Percentiles rank a stretch among this genome's conserved stretches.
phyloP scores from a whole-genome alignment of 2,888 invertebrate genomes.

The Xestia ashworthii region DNA sequence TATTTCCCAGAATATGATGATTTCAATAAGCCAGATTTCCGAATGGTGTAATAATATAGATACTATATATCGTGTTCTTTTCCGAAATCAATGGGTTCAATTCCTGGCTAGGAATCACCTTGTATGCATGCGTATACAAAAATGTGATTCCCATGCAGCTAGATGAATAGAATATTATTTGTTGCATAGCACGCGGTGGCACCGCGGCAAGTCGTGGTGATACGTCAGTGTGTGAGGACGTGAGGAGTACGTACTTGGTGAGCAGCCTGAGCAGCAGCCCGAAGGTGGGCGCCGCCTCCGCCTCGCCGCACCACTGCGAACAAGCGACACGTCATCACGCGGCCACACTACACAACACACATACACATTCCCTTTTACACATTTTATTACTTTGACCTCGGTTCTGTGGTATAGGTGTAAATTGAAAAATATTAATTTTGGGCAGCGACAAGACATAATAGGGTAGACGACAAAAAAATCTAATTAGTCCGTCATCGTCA shows the following conservation, averaged over 20 bases:
- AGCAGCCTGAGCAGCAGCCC: slow-evolving; percentile 9
- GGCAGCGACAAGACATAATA: not conserved
- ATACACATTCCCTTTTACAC: not conserved
- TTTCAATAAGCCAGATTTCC: too few species aligned
- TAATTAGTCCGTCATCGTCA: too few species aligned
- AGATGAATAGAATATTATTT: not conserved
- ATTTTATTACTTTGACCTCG: not conserved
- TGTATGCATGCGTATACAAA: not conserved
- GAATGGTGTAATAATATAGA: too few species aligned
- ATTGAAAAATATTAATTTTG: not conserved
- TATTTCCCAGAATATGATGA: too few species aligned
- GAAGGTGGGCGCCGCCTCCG: slow-evolving; percentile 28
- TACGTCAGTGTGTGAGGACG: not conserved
- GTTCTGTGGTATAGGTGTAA: not conserved
- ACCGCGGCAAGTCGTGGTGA: not conserved
- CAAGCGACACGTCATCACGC: not conserved
- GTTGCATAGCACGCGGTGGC: not conserved
- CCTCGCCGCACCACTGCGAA: slow-evolving; percentile 27
- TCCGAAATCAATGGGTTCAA: too few species aligned
- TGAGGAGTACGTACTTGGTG: not conserved
- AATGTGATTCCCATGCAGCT: not conserved
- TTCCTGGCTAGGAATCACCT: too few species aligned
- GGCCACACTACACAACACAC: not conserved
- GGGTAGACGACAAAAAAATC: too few species aligned
- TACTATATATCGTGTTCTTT: too few species aligned